Evolutionary conservation across 2,797 vertebrate genomes (phyloP), one percentile per base, ranked within the genome.

Genomic region (Merluccius polli): DNA sequence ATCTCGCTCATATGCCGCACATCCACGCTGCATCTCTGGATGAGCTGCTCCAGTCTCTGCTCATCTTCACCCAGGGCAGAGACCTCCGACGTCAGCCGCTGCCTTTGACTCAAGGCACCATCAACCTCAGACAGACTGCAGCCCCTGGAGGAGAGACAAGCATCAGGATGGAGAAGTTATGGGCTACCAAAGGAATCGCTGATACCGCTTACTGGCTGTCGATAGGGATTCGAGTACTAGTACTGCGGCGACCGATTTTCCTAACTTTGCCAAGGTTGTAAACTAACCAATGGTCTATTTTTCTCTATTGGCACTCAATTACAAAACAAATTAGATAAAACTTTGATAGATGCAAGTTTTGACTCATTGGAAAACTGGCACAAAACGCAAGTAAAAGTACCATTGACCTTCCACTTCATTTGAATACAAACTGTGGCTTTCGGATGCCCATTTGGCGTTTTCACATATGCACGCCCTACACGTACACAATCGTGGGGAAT

Each of bases 1-100:
- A 94, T 92, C 86, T 98, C 97, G 18, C 95, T 97, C 94, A 98
- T 94, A 90, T 95, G 93, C 90, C 95, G 95, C 89, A 97, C 92
- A 80, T 97, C 97, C 83, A 95, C 87, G 82, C 92, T 95, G 89
- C 96, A 98, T 91, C 93, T 95, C 93, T 98, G 95, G 92, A 99
- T 97, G 79, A 98, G 92, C 72, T 97, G 96, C 73, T 98, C 97
- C 27, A 99, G 93, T 73, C 92, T 95, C 87, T 95, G 95, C 89
- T 99, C 97, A 86, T 98, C 96, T 87, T 97, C 96, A 84, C 91
- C 95, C 85, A 99, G 95, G 15, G 96, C 95, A 0, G 94, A 94
- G 81, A 98, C 94, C 85, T 99, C 97, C 10, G 92, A 94, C 0
- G 95, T 95, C 79, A 98, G 94, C 80, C 92, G 94, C 86, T 98